These are phyloP conservation scores for Lacanobia oleracea DNA, from an alignment of 2,888 invertebrate species.

Conservation along the genomic window DNA sequence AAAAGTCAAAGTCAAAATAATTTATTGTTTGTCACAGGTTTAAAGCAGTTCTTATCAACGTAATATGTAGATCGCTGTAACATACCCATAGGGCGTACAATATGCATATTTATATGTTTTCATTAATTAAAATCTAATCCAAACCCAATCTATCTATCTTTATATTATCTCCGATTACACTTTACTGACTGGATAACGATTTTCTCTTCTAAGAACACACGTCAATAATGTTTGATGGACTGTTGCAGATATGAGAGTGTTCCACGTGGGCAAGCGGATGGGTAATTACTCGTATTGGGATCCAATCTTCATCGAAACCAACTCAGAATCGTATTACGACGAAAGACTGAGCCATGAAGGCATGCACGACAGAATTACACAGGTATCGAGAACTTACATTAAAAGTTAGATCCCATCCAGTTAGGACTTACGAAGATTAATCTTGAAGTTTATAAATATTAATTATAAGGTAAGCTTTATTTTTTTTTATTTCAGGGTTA, in stretches of 20 bases:
- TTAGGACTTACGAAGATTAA: too few relatives aligned
- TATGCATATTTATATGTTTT: too few relatives aligned
- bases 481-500: conserved; percentile 93
- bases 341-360: conserved; percentile 98
- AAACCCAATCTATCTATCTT: too few relatives aligned
- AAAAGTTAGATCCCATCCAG: neutral
- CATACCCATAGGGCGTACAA: too few relatives aligned
- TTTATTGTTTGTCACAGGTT: too few relatives aligned
- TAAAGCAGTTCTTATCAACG: too few relatives aligned
- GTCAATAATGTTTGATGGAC: conserved; percentile 29
- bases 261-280: conserved; percentile 95
- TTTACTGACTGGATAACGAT: conserved; percentile 31
- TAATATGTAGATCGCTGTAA: too few relatives aligned
- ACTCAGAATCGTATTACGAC: conserved; percentile 96
- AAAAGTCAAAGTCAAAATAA: too few relatives aligned
- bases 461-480: too few relatives aligned
- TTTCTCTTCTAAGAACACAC: conserved; percentile 37
- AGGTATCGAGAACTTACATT: conserved; percentile 90
- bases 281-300: conserved; percentile 97
- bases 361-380: conserved; percentile 98
- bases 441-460: neutral
- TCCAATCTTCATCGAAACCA: conserved; percentile 97
- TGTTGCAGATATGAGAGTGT: conserved; percentile 92
- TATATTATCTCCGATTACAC: too few relatives aligned
- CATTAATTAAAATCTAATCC: too few relatives aligned